Evolutionary conservation across 2,113 vertebrate species (phyloP), one percentile per base, ranked within the genome.

Genomic region (Anser cygnoides): DNA sequence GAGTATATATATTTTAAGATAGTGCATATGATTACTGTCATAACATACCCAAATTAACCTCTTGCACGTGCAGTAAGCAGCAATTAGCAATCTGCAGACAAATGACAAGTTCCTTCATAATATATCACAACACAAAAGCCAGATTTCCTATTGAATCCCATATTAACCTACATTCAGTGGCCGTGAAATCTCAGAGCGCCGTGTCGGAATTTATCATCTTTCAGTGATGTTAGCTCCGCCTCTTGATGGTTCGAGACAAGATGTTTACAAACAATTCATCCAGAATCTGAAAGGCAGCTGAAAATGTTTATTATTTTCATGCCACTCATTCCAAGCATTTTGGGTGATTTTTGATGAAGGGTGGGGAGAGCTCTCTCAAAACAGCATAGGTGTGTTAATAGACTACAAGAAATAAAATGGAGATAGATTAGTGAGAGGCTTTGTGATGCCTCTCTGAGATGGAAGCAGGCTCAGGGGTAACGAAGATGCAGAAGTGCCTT

Each of bases 111-210:
- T 93, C 81, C 81, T 87, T 84, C 46, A 0, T 95, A 84, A 92
- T 85, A 92, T 4, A 18, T 25, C 85, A 85, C 87, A 80, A 73
- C 66, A 95, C 25, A 83, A n/a, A 80, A 82, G 28, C 50, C 95
- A 97, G 93, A 95, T 96, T 96, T 96, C 92, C 92, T 84, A 89
- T 21, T 83, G 96, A 96, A 96, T 95, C 95, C 92, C 84, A 84
- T 96, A 96, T 96, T 96, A 96, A 97, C 96, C 96, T 96, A 95
- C 87, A 97, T 96, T 96, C 9, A 3, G 41, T 89, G 81, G 94
- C 91, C 91, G 46, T 19, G 55, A 87, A 89, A 92, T 95, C 95
- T 92, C 92, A 83, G 89, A 93, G 84, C 84, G 73, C 89, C 2
- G 0, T 91, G 95, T 95, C 93, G 95, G 86, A 96, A 95, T 95